A percentile compares a stretch with the other conserved stretches of the same genome.
These are phyloP conservation scores for Cataglyphis hispanica DNA, from an alignment of 1,140 invertebrate genomes.

Conservation along the genomic window DNA sequence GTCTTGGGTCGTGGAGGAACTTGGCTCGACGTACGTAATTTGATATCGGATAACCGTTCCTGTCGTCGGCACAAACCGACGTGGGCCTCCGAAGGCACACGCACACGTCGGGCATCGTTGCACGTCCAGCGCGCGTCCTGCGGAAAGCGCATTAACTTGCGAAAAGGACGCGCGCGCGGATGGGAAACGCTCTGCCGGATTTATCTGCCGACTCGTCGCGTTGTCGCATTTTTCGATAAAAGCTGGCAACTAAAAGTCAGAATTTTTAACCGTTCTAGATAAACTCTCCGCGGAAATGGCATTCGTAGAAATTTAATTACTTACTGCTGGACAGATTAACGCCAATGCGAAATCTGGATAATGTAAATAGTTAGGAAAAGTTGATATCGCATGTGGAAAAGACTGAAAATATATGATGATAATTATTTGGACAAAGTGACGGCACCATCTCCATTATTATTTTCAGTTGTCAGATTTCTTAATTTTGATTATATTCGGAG, in stretches of 20 bases:
- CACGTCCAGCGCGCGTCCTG: constrained; percentile 41
- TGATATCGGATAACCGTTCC: constrained; percentile 72
- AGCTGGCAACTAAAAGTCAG: constrained; percentile 57
- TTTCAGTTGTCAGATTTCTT: constrained; percentile 41
- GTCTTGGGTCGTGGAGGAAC: constrained; percentile 60
- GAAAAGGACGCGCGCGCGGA: constrained; percentile 60
- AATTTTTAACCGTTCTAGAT: constrained; percentile 58
- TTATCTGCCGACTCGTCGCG: constrained; percentile 56
- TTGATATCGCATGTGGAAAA: constrained; percentile 48
- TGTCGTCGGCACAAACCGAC: constrained; percentile 51
- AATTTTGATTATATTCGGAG: constrained; percentile 25
- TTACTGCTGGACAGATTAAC: constrained; percentile 55
- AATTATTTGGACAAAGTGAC: constrained; percentile 43
- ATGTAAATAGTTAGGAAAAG: constrained; percentile 63
- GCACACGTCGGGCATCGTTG: constrained; percentile 33
- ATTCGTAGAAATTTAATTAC: constrained; percentile 60
- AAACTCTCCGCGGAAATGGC: constrained; percentile 57
- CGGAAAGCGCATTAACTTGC: constrained; percentile 56
- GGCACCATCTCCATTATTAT: constrained; percentile 46
- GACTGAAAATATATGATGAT: constrained; percentile 37
- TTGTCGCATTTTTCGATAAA: constrained; percentile 49
- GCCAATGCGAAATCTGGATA: constrained; percentile 62
- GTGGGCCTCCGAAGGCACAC: constrained; percentile 51
- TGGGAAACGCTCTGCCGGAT: constrained; percentile 48
- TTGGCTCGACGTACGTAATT: constrained; percentile 72